Evolutionary conservation across 1,140 invertebrate genomes (phyloP), one percentile per base, ranked within the genome.

Genomic region (Amphibalanus amphitrite): DNA sequence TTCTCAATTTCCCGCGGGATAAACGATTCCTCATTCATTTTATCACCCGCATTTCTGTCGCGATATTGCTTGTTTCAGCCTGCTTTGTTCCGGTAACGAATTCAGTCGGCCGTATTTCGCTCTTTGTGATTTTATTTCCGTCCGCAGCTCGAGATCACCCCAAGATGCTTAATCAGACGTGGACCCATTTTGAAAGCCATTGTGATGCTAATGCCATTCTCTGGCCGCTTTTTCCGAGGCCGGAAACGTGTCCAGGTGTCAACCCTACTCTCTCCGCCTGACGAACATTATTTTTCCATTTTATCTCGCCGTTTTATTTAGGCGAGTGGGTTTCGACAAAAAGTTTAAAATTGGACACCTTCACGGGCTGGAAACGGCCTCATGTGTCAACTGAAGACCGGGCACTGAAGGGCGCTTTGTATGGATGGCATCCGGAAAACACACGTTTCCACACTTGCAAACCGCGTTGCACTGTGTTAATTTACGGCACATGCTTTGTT

Each of bases 11-110:
- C 47, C 47, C 47, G 47, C 10, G 47, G 20, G 47, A 23, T 59
- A 59, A 59, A 59, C 47, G 47, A 59, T 59, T 59, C 20, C 47
- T 59, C 47, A 59, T 59, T 59, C 47, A 59, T 59, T 59, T 59
- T 59, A 59, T 59, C 47, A 23, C 47, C 47, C 47, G 47, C 47
- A 59, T 59, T 59, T 59, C 47, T 59, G 20, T 59, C 47, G 10
- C 23, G 47, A 59, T 59, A 59, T 59, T 59, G 47, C 47, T 59
- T 59, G 47, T 23, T 59, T 59, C 47, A 59, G 1, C 23, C 47
- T 59, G 47, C 47, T 59, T 59, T 59, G 47, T 59, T 59, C 47
- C 1, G 13, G 47, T 59, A 59, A 59, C 47, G 47, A 59, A 59
- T 59, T 59, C 47, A 59, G 47, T 20, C 20, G 13, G 20, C 47